Conservation (phyloP, 2,888 invertebrate genomes). For the Meiosimyza decipiens region DNA sequence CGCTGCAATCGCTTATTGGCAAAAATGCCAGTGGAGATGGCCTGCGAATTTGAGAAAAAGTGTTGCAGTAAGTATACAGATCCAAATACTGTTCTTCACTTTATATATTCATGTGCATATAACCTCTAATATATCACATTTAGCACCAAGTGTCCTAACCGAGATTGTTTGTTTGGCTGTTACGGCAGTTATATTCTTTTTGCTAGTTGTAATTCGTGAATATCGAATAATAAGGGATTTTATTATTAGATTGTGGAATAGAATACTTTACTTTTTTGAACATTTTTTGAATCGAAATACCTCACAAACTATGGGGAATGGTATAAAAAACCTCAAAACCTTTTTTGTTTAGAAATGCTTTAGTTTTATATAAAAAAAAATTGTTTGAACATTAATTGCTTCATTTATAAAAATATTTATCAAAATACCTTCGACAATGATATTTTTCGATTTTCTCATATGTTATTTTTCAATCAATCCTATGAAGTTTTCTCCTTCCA, state of each 20-base stretch:
- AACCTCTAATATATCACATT: neutral
- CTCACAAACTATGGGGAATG: too few relatives aligned
- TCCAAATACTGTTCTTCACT: neutral
- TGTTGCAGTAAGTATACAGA: conserved; percentile 46
- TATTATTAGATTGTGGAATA: neutral
- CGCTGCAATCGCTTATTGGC: neutral
- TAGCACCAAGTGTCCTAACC: conserved; percentile 74
- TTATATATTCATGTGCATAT: too few relatives aligned
- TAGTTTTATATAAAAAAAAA: too few relatives aligned
- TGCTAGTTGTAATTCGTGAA: conserved; percentile 74
- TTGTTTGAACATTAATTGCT: too few relatives aligned
- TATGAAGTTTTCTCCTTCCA: too few relatives aligned
- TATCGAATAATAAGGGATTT: conserved; percentile 21
- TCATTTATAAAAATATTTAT: too few relatives aligned
- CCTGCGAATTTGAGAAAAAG: conserved; percentile 39
- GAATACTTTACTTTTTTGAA: neutral
- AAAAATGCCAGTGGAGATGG: neutral
- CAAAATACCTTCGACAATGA: too few relatives aligned
- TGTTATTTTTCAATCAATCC: too few relatives aligned
- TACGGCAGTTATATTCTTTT: conserved; percentile 71
- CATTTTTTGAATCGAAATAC: too few relatives aligned
- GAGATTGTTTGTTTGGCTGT: conserved; percentile 72
- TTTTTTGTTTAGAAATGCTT: too few relatives aligned
- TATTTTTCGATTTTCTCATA: too few relatives aligned
- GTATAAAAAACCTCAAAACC: too few relatives aligned